Evolutionary conservation across 2,113 vertebrate species (phyloP), one percentile per base, ranked within the genome.

Genomic region (Erythrolamprus reginae): DNA sequence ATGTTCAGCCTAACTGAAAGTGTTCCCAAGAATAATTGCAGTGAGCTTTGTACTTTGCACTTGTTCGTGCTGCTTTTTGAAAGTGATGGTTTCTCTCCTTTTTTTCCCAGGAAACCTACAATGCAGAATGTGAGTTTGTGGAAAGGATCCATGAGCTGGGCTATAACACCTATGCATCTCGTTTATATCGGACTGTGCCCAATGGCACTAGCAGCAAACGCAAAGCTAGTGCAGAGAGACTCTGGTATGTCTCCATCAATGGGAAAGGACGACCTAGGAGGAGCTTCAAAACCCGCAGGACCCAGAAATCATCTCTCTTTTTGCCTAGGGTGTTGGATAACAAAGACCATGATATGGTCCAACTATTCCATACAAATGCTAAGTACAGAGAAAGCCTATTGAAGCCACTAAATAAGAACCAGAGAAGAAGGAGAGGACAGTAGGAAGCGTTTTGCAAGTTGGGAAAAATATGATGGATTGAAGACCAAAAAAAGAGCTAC

Each of bases 221-320:
- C 88, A 96, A 97, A 9, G 97, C 98, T 86, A 94, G 97, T 1
- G 96, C 97, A 0, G 98, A 98, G 93, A 98, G 98, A 95, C 98
- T 98, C 93, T 99, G 99, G 99, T 99, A 98, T 17, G 97, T 99
- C 96, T 99, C 99, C 0, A 97, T 99, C 92, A 99, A 99, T 0
- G 99, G 99, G 52, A 99, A 99, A 93, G 99, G 99, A 15, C 98
- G 99, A 98, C 99, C 99, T 10, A 97, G 99, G 89, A 95, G 98
- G 82, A 98, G 99, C 88, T 99, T 99, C 93, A 99, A 98, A 94
- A 99, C 99, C 0, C 97, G 98, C 4, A 98, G 98, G 95, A 99
- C 98, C 1, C 98, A 99, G 97, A 99, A 98, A 95, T 99, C 99
- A 0, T 99, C 98, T 0, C 98, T 99, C n/a, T 99, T 99, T 93